Evolutionary conservation across 2,888 invertebrate genomes (phyloP).

Genomic region (Athalia circularis): DNA sequence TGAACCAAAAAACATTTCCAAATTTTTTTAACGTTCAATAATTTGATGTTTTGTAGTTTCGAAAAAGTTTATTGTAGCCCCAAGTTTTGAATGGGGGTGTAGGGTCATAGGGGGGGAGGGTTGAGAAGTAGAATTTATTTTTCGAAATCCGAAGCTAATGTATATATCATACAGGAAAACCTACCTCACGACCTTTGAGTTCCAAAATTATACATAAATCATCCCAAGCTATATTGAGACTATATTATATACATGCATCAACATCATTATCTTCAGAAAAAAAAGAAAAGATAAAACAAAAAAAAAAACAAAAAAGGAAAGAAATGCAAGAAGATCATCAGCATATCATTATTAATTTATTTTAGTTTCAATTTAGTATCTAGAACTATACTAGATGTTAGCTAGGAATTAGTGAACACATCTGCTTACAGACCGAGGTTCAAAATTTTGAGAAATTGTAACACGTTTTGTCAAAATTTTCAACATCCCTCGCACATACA

Average conservation of each 20-base stretch:
- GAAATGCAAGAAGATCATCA: slow-evolving; percentile 13
- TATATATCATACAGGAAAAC: neutral
- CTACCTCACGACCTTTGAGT: neutral
- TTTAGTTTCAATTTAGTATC: slow-evolving; percentile 28
- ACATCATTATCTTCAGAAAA: neutral
- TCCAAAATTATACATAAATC: neutral
- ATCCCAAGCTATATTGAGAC: neutral
- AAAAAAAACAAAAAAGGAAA: neutral
- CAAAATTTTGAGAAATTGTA: slow-evolving; percentile 32
- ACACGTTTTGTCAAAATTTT: slow-evolving; percentile 27
- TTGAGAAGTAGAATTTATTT: slow-evolving; percentile 28
- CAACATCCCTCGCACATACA: slow-evolving; percentile 26
- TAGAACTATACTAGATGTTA: slow-evolving; percentile 34
- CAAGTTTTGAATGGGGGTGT: slow-evolving; percentile 29
- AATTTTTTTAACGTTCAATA: slow-evolving; percentile 48
- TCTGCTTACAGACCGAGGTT: slow-evolving; percentile 19
- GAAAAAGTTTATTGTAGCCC: slow-evolving; percentile 29
- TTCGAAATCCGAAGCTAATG: slow-evolving; percentile 5
- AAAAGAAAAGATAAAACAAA: neutral
- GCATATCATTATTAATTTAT: slow-evolving; percentile 4
- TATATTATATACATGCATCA: slow-evolving; percentile 10
- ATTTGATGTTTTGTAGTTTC: slow-evolving; percentile 40
- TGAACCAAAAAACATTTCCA: slow-evolving; percentile 70
- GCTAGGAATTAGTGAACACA: slow-evolving; percentile 41
- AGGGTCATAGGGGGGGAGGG: slow-evolving; percentile 34